phyloP scores from a whole-genome alignment of 2,113 vertebrate species.

The Hoplias malabaricus region DNA sequence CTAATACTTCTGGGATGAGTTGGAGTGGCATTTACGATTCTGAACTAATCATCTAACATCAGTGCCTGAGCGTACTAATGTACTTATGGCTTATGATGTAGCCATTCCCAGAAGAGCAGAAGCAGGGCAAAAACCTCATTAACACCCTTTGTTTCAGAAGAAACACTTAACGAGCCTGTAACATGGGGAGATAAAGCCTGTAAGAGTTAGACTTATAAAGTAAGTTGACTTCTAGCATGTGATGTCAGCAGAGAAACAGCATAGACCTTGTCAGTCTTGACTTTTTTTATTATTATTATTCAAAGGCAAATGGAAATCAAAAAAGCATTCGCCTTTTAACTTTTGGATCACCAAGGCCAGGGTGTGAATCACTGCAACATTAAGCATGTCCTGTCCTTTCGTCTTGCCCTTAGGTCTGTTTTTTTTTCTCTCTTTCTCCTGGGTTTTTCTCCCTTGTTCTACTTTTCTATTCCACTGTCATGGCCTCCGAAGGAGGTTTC shows the following conservation, averaged over 20 bases:
- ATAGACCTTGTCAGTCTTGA: conserved; percentile 8
- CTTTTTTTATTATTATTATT: conserved; percentile 13
- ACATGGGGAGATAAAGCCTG: too few species aligned
- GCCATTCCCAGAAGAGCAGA: too few species aligned
- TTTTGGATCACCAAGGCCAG: conserved; percentile 18
- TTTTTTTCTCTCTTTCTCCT: neutral
- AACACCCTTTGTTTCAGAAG: too few species aligned
- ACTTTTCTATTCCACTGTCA: neutral
- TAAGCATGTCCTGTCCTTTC: conserved; percentile 21
- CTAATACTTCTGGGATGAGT: too few species aligned
- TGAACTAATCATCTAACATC: too few species aligned
- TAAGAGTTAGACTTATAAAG: too few species aligned
- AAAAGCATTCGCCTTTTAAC: conserved; percentile 7
- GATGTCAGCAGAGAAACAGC: neutral
- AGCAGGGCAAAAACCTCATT: too few species aligned
- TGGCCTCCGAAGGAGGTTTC: conserved; percentile 1
- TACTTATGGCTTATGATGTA: too few species aligned
- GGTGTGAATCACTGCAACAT: neutral
- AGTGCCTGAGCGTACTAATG: too few species aligned
- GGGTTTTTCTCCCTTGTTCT: neutral
- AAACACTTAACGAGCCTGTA: too few species aligned
- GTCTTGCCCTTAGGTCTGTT: neutral
- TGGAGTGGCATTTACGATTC: too few species aligned
- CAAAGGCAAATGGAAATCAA: conserved; percentile 12
- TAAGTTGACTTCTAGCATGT: neutral